Conservation (phyloP, 2,888 invertebrate genomes). For the Dinocampus coccinellae region DNA sequence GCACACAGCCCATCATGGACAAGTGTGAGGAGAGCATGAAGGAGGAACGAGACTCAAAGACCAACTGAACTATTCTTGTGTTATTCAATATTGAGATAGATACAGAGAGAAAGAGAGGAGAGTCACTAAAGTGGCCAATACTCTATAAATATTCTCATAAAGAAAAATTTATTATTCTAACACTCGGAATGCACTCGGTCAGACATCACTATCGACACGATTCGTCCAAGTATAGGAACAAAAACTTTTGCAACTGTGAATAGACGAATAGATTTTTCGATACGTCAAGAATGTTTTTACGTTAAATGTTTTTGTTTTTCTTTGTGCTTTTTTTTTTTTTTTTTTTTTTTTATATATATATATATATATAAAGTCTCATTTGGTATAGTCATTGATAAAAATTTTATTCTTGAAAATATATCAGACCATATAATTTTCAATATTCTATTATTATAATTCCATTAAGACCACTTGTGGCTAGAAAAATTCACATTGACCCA, state of each 20-base stretch:
- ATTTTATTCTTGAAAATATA: background rate
- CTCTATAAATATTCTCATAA: background rate
- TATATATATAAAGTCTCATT: no score
- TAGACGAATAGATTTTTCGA: background rate
- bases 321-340: no score
- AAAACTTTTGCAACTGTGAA: background rate
- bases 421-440: background rate
- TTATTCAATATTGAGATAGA: background rate
- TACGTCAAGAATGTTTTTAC: no score
- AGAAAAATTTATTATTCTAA: background rate
- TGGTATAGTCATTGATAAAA: no score
- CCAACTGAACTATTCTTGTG: background rate
- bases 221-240: background rate
- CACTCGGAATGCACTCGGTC: background rate
- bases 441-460: slow-evolving; percentile 9
- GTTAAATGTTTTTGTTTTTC: no score
- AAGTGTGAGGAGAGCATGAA: slow-evolving; percentile 1
- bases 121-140: background rate
- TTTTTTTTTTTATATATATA: no score
- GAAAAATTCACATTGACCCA: slow-evolving; percentile 24
- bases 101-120: no score
- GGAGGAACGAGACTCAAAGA: background rate
- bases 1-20: background rate
- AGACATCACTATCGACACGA: background rate
- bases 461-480: slow-evolving; percentile 48